Evolutionary conservation across 2,888 invertebrate genomes (phyloP), one percentile per base, ranked within the genome.

Genomic region (Xestia xanthographa): DNA sequence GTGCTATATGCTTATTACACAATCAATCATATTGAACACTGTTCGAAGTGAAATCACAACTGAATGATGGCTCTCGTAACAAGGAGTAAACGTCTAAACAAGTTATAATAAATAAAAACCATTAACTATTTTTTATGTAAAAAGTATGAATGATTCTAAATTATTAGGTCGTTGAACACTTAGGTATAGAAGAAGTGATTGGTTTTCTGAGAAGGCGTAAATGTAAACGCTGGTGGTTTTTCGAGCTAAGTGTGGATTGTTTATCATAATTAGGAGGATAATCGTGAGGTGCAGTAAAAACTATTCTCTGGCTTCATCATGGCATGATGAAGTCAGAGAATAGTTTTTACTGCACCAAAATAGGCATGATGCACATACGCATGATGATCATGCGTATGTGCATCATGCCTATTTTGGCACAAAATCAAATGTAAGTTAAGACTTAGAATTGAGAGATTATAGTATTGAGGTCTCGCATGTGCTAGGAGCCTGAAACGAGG

Each of bases 1-100:
- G 87, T 88, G 88, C 85, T 79, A 87, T 86, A 87, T 29, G 87
- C 84, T 90, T 88, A 87, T 90, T 91, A 89, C 86, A 90, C 90
- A 91, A 91, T 88, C 85, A 77, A 86, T 87, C 77, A 86, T 72
- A 70, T 69, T 68, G 72, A 71, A 76, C 67, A 29, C 22, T 66
- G 72, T 72, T 79, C 77, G 74, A 87, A 85, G 82, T 86, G 90
- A 88, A 91, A 91, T 87, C 82, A 80, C 70, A 84, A 78, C 87
- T 87, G 75, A 79, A 82, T 85, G 78, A 86, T 81, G 79, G 81
- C 80, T 79, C 86, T 86, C 74, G 72, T 75, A 86, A 83, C 67
- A 75, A 87, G 75, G 69, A 82, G 62, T 34, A 74, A 66, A 71
- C 68, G 68, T 84, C 82, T 69, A 74, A 81, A 85, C 79, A 77